Evolutionary conservation across 23 tunicate genomes (phyloP).

Genomic region (Trididemnum clinides): DNA sequence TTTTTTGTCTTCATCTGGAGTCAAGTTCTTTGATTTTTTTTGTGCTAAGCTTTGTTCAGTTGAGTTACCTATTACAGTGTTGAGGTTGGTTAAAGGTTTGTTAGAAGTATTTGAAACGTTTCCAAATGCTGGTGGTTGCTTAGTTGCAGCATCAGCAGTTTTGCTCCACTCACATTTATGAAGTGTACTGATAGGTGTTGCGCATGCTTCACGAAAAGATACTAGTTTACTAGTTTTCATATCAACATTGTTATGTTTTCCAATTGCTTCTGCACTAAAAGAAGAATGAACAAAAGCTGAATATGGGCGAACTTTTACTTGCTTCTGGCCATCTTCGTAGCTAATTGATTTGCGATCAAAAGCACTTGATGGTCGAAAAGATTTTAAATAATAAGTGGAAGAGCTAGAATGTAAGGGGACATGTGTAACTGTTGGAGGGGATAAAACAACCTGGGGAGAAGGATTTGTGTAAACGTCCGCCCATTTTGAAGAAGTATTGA

Average conservation of each 20-base stretch:
- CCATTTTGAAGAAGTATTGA: neutral
- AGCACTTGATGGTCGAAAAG: slow-evolving; percentile 80
- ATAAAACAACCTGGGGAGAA: neutral
- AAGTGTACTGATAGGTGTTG: slow-evolving; percentile 53
- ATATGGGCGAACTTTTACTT: slow-evolving; percentile 5
- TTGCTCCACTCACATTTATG: slow-evolving; percentile 33
- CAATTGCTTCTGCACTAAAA: neutral
- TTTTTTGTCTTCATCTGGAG: too few relatives aligned
- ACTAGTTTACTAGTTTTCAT: neutral
- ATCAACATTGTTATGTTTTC: neutral
- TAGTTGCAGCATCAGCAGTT: neutral
- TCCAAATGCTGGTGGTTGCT: too few relatives aligned
- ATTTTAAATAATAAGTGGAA: slow-evolving; percentile 63
- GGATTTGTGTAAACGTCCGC: neutral
- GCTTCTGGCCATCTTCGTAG: neutral
- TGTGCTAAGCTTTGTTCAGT: too few relatives aligned
- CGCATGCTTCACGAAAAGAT: slow-evolving; percentile 2
- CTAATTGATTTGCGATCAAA: neutral
- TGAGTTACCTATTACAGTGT: too few relatives aligned
- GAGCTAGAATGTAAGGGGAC: neutral
- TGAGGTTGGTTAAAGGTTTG: too few relatives aligned
- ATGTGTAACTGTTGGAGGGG: neutral
- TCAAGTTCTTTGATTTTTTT: too few relatives aligned
- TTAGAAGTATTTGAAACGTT: too few relatives aligned
- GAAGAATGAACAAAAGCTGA: slow-evolving; percentile 17